These are phyloP conservation scores for Andrena praecox DNA, from an alignment of 2,888 invertebrate genomes.

Conservation along the genomic window DNA sequence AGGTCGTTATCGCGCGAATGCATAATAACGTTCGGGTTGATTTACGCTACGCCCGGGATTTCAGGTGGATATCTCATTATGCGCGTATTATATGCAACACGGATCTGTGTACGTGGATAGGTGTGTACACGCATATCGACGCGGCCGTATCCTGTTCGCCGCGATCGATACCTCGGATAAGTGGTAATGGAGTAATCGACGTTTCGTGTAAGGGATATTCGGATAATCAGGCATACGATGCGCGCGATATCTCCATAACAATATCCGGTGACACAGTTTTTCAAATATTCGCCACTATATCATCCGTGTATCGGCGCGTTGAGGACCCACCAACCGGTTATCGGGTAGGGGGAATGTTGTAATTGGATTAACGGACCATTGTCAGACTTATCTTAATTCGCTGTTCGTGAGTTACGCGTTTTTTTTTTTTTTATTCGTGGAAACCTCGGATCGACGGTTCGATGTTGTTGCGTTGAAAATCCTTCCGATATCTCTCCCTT, in stretches of 20 bases:
- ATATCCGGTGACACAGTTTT: slow-evolving; percentile 65
- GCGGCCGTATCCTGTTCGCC: slow-evolving; percentile 58
- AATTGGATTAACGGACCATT: slow-evolving; percentile 65
- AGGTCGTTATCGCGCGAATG: slow-evolving; percentile 53
- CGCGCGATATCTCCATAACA: slow-evolving; percentile 63
- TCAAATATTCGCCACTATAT: slow-evolving; percentile 33
- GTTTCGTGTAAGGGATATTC: slow-evolving; percentile 71
- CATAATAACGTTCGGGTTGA: slow-evolving; percentile 64
- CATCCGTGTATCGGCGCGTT: not conserved
- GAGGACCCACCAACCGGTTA: slow-evolving; percentile 26
- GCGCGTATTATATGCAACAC: slow-evolving; percentile 54
- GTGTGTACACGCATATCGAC: slow-evolving; percentile 34
- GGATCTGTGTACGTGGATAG: slow-evolving; percentile 16
- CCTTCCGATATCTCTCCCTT: not conserved
- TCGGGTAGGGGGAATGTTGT: slow-evolving; percentile 35
- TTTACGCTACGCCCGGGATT: slow-evolving; percentile 67
- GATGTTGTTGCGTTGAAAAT: not conserved
- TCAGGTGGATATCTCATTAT: slow-evolving; percentile 68
- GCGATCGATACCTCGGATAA: slow-evolving; percentile 70
- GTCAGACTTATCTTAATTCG: slow-evolving; percentile 54
- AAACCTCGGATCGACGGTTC: slow-evolving; percentile 19
- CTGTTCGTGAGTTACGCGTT: slow-evolving; percentile 2
- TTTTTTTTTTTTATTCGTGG: slow-evolving; percentile 1
- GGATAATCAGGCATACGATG: slow-evolving; percentile 64
- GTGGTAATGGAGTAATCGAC: slow-evolving; percentile 73